Percentiles rank a stretch among this genome's conserved stretches.
These are phyloP conservation scores for Apeltes quadracus DNA, from an alignment of 2,113 vertebrate genomes.

Conservation along the genomic window DNA sequence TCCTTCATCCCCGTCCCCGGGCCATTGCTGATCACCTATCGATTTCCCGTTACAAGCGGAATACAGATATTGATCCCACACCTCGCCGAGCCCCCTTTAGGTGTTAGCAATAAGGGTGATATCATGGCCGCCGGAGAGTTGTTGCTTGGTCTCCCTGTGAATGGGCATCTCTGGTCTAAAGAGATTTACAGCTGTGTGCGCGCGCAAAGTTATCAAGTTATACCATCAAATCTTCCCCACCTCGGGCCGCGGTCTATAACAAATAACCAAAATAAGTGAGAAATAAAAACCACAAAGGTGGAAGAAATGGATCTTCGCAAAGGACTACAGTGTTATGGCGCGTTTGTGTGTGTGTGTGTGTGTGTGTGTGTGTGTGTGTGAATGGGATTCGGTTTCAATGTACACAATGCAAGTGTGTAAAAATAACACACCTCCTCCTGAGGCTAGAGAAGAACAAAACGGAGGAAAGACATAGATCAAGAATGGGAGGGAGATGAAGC, in stretches of 20 bases:
- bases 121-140: constrained; percentile 29
- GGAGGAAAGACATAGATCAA: constrained; percentile 22
- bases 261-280: constrained; percentile 61
- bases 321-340: constrained; percentile 15
- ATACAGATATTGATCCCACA: constrained; percentile 70
- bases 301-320: constrained; percentile 53
- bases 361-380: neutral
- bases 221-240: constrained; percentile 45
- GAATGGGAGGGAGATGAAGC: constrained; percentile 11
- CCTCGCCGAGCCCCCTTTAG: constrained; percentile 35
- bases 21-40: constrained; percentile 65
- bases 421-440: constrained; percentile 63
- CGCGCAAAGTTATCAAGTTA: constrained; percentile 36
- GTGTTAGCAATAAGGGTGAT: constrained; percentile 43
- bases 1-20: neutral
- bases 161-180: neutral
- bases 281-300: constrained; percentile 52
- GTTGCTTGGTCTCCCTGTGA: constrained; percentile 1
- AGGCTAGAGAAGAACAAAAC: constrained; percentile 25
- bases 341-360: constrained; percentile 9
- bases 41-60: constrained; percentile 74
- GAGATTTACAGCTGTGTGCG: constrained; percentile 3
- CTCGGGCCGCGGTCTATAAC: constrained; percentile 52
- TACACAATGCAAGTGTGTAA: constrained; percentile 69
- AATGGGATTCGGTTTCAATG: constrained; percentile 36